Percentiles rank a stretch among this genome's conserved stretches.
Evolutionary conservation across 2,888 invertebrate species (phyloP).

Genomic region (Furcula furcula): DNA sequence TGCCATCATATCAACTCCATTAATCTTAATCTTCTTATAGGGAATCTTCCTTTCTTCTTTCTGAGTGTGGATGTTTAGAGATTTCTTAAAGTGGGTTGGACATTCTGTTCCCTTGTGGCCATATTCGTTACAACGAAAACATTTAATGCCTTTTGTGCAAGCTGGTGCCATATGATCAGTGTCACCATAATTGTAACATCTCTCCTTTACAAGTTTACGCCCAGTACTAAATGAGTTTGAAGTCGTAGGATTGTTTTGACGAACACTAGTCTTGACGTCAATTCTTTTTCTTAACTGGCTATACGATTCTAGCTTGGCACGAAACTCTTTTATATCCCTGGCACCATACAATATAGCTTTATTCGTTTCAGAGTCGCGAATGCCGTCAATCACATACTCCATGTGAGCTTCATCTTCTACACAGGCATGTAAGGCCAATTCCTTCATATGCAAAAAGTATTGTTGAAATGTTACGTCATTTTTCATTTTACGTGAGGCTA

Average conservation of each 20-base stretch:
- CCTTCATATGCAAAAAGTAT: background rate
- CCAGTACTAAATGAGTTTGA: background rate
- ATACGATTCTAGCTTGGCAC: background rate
- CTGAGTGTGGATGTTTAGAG: background rate
- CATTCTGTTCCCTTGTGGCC: background rate
- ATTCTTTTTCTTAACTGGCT: constrained; percentile 1
- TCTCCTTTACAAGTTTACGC: background rate
- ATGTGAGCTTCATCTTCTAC: background rate
- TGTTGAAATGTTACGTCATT: background rate
- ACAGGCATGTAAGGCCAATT: background rate
- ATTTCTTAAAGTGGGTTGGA: background rate
- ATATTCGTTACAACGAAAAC: background rate
- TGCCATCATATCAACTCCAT: background rate
- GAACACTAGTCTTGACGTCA: background rate
- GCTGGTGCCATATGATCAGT: background rate
- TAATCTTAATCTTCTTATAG: background rate
- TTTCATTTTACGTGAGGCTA: background rate
- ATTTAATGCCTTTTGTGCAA: background rate
- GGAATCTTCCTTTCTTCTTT: background rate
- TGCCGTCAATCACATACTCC: background rate
- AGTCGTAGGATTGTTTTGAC: background rate
- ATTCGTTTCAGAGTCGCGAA: background rate
- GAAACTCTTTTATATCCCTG: background rate
- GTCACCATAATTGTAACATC: background rate
- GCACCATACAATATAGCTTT: background rate